A percentile compares a stretch with the other conserved stretches of the same genome.
These are phyloP conservation scores for Sapajus apella DNA, from an alignment of 2,113 vertebrate genomes.

Conservation along the genomic window DNA sequence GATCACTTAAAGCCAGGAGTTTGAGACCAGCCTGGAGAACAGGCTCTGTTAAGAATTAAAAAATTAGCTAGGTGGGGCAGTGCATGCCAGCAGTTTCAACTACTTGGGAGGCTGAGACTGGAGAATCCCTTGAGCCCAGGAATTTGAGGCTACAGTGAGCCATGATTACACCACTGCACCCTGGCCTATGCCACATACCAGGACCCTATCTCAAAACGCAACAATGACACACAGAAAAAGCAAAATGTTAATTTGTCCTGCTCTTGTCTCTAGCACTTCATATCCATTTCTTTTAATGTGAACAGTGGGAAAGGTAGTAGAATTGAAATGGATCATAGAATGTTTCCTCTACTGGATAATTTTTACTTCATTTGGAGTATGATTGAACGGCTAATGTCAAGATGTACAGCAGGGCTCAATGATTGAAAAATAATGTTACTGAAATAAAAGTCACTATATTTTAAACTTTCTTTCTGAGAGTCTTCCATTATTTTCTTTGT, in stretches of 20 bases:
- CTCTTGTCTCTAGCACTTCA: background rate
- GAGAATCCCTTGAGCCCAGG: too few relatives aligned
- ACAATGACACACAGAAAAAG: too few relatives aligned
- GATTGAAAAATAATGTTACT: background rate
- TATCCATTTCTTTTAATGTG: background rate
- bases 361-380: background rate
- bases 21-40: too few relatives aligned
- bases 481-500: background rate
- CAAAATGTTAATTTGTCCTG: background rate
- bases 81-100: too few relatives aligned
- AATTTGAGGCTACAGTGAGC: too few relatives aligned
- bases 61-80: too few relatives aligned
- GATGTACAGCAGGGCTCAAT: background rate
- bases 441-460: background rate
- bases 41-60: too few relatives aligned
- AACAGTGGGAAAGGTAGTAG: background rate
- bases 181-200: too few relatives aligned
- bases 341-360: background rate
- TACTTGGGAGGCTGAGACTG: too few relatives aligned
- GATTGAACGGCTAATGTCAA: background rate
- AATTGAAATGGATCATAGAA: background rate
- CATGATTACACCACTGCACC: too few relatives aligned
- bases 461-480: background rate
- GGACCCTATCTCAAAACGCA: too few relatives aligned
- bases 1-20: too few relatives aligned